Evolutionary conservation across 37 sponge, comb jelly and placozoan genomes (phyloP).

Genomic region (Theonella swinhoei): DNA sequence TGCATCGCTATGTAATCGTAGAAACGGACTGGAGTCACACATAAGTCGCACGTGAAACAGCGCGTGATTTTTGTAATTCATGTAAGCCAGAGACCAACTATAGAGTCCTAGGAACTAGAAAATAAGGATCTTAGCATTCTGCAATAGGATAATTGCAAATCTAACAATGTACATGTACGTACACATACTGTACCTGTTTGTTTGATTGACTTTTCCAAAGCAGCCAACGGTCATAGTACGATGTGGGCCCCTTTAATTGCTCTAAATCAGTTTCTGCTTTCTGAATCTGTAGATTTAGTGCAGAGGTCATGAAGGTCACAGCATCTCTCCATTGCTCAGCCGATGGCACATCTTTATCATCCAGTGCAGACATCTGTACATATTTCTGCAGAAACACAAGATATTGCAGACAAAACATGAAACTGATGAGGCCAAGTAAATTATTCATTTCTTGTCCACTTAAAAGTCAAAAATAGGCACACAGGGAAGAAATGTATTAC

Average conservation of each 20-base stretch:
- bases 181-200: too few species aligned
- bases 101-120: too few species aligned
- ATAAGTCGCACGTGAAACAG: too few species aligned
- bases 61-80: too few species aligned
- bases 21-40: too few species aligned
- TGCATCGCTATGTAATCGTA: neutral
- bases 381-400: conserved; percentile 65
- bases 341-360: conserved; percentile 87
- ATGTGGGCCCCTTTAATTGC: conserved; percentile 63
- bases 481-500: too few species aligned
- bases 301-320: conserved; percentile 76
- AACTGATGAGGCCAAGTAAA: neutral
- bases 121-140: neutral
- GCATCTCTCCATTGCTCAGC: conserved; percentile 80
- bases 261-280: conserved; percentile 53
- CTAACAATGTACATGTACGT: too few species aligned
- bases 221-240: conserved; percentile 80
- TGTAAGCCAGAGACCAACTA: too few species aligned
- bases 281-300: conserved; percentile 63
- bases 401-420: neutral
- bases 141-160: too few species aligned
- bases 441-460: neutral
- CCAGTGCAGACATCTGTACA: conserved; percentile 93
- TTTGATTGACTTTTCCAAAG: conserved; percentile 58
- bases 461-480: neutral